Evolutionary conservation across 2,888 invertebrate genomes (phyloP).

Genomic region (Isotomurus palustris): DNA sequence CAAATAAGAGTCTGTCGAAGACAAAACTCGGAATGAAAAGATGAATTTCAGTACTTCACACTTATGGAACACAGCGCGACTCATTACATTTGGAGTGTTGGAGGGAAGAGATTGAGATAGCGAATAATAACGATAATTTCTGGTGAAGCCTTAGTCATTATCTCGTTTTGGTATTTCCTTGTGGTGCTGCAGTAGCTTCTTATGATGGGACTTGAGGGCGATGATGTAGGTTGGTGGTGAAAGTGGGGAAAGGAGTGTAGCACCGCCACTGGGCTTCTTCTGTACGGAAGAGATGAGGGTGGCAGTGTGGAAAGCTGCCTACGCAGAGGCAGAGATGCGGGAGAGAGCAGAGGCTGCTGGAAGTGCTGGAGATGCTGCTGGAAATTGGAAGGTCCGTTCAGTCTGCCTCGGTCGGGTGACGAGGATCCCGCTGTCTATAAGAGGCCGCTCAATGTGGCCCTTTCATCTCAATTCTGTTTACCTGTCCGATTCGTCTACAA

Average conservation of each 20-base stretch:
- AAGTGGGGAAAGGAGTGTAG: neutral
- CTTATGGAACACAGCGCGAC: too few species aligned
- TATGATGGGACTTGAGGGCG: too few species aligned
- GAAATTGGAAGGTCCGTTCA: neutral
- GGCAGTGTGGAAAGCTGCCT: neutral
- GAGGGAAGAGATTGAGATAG: neutral
- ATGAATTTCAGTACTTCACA: too few species aligned
- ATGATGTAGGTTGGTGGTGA: too few species aligned
- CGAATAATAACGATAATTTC: too few species aligned
- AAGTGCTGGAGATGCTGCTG: neutral
- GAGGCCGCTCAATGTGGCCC: conserved; percentile 11
- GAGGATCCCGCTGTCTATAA: conserved; percentile 13
- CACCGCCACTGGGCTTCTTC: too few species aligned
- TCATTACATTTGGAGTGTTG: neutral
- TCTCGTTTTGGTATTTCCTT: too few species aligned
- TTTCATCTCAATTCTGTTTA: conserved; percentile 9
- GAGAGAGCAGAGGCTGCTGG: neutral
- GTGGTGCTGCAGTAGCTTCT: too few species aligned
- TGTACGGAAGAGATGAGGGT: too few species aligned
- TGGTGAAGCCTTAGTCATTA: too few species aligned
- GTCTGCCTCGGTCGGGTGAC: conserved; percentile 13
- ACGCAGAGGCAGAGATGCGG: conserved; percentile 4
- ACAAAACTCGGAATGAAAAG: too few species aligned
- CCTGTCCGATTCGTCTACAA: conserved; percentile 11
- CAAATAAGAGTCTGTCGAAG: too few species aligned